phyloP scores from a whole-genome alignment of 2,888 invertebrate species.

The Sphaerophoria taeniata region DNA sequence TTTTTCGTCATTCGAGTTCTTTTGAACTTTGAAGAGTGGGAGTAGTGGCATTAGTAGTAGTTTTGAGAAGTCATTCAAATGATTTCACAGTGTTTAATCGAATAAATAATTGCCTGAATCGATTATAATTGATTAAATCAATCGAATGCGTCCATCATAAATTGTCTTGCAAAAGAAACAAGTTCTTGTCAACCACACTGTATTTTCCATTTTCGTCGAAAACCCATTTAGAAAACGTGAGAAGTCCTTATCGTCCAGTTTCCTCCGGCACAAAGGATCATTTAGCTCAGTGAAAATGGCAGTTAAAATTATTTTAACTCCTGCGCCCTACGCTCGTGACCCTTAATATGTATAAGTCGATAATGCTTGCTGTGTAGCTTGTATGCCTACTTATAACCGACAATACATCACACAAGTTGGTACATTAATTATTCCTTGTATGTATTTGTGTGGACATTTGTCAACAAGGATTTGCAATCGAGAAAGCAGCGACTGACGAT shows the following conservation, averaged over 20 bases:
- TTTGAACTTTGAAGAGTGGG: too few relatives aligned
- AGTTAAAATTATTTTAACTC: conserved; percentile 58
- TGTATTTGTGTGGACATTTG: conserved; percentile 18
- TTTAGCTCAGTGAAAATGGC: conserved; percentile 51
- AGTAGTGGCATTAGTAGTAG: too few relatives aligned
- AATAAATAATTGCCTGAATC: too few relatives aligned
- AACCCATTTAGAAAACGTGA: neutral
- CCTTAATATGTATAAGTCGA: neutral
- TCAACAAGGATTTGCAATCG: conserved; percentile 51
- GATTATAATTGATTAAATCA: too few relatives aligned
- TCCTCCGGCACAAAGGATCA: conserved; percentile 30
- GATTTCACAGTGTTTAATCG: too few relatives aligned
- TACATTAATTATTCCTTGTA: neutral
- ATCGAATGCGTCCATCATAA: too few relatives aligned
- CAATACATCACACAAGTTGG: neutral
- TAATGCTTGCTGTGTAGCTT: neutral
- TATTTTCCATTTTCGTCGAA: conserved; percentile 12
- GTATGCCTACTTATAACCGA: neutral
- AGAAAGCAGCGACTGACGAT: neutral
- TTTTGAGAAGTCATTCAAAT: too few relatives aligned
- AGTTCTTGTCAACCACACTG: conserved; percentile 13
- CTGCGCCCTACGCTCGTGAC: conserved; percentile 41
- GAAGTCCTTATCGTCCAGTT: conserved; percentile 36
- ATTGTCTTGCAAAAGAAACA: too few relatives aligned
- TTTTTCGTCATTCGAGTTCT: too few relatives aligned